Conservation (phyloP, 2,113 vertebrate genomes). For the Glaucomys volans region DNA sequence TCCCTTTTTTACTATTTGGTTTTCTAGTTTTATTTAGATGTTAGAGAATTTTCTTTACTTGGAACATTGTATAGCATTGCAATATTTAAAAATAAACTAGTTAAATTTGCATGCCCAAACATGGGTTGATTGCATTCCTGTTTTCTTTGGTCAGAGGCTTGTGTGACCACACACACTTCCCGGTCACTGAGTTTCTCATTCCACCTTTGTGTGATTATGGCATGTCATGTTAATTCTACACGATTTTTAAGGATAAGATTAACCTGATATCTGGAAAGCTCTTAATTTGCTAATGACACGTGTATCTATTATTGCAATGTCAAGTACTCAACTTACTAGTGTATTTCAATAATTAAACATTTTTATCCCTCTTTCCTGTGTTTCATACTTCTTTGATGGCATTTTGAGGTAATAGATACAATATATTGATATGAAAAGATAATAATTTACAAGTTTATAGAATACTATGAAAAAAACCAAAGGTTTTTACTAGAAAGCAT, state of each 20-base stretch:
- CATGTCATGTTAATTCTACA: background rate
- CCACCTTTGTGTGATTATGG: background rate
- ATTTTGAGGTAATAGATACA: background rate
- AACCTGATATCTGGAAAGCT: conserved; percentile 60
- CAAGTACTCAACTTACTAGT: conserved; percentile 50
- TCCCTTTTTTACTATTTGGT: conserved; percentile 77
- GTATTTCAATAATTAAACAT: conserved; percentile 81
- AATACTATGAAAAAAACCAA: conserved; percentile 5
- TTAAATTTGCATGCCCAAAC: background rate
- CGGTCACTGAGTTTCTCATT: conserved; percentile 14
- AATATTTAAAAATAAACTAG: conserved; percentile 54
- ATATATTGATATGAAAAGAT: background rate
- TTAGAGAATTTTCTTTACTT: conserved; percentile 73
- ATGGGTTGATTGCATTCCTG: conserved; percentile 49
- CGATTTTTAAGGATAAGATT: background rate
- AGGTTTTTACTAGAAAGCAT: background rate
- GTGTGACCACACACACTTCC: background rate
- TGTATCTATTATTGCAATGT: conserved; percentile 58
- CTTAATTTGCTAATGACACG: conserved; percentile 34
- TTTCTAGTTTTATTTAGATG: conserved; percentile 73
- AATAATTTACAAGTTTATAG: background rate
- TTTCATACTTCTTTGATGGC: background rate
- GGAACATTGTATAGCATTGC: conserved; percentile 8
- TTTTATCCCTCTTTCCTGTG: conserved; percentile 78
- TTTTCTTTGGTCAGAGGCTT: conserved; percentile 73